These are phyloP conservation scores for Drosophila tanythrix DNA, from an alignment of 2,888 invertebrate species.

Conservation along the genomic window DNA sequence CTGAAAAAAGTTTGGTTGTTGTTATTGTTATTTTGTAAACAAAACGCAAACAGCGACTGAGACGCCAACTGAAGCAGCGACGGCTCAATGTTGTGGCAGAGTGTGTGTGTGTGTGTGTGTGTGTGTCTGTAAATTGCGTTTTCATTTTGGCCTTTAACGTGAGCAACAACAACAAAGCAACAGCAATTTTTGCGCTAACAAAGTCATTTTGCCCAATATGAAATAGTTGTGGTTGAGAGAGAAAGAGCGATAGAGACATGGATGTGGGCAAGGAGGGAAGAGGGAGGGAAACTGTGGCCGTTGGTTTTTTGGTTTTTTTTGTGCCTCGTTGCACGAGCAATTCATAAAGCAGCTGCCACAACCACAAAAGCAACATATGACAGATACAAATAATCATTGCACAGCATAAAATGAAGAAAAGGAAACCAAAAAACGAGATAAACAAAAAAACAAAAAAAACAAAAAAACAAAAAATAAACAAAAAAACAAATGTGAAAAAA, in stretches of 20 bases:
- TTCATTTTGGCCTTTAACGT: conserved; percentile 68
- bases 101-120: conserved; percentile 36
- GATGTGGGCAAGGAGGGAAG: neutral
- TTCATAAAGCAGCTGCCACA: conserved; percentile 33
- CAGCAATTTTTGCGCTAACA: conserved; percentile 62
- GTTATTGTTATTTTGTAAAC: conserved; percentile 79
- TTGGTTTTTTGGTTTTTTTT: neutral
- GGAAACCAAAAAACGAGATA: neutral
- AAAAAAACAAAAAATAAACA: neutral
- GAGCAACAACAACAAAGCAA: conserved; percentile 28
- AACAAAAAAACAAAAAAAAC: neutral
- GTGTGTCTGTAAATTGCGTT: conserved; percentile 63
- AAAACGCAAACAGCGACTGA: conserved; percentile 65
- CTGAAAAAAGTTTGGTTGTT: conserved; percentile 71
- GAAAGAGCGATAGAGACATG: neutral
- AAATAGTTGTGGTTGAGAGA: conserved; percentile 57
- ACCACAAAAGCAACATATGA: conserved; percentile 13
- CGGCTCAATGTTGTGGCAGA: conserved; percentile 49
- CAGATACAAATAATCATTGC: conserved; percentile 54
- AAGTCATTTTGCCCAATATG: conserved; percentile 70
- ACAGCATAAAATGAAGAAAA: conserved; percentile 43
- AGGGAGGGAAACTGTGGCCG: neutral
- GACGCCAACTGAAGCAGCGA: conserved; percentile 49
- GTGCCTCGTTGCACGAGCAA: conserved; percentile 44
- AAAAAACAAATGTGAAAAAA: conserved; percentile 19